These are phyloP conservation scores for Metridium senile DNA, from an alignment of 92 coral and sea anemone species.

Conservation along the genomic window DNA sequence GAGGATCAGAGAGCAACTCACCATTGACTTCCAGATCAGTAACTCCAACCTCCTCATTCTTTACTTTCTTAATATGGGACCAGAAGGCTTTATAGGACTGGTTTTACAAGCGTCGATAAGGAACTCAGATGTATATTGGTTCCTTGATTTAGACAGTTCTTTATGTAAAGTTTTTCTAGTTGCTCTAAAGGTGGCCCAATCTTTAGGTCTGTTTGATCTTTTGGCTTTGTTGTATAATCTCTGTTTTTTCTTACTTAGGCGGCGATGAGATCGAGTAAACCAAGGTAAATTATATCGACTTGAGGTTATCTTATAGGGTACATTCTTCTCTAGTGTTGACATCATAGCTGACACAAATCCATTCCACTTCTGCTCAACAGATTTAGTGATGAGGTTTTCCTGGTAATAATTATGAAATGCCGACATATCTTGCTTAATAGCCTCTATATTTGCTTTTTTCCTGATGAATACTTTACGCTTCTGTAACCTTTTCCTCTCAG, in stretches of 20 bases:
- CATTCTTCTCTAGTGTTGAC: constrained; percentile 13
- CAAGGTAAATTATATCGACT: constrained; percentile 50
- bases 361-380: constrained; percentile 55
- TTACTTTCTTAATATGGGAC: constrained; percentile 22
- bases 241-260: constrained; percentile 30
- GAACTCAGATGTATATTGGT: constrained; percentile 39
- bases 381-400: constrained; percentile 33
- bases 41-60: constrained; percentile 40
- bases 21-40: constrained; percentile 51
- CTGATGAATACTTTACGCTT: constrained; percentile 39
- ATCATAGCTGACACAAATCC: constrained; percentile 2
- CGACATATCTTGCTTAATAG: constrained; percentile 47
- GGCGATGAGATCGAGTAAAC: constrained; percentile 33
- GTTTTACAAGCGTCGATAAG: neutral
- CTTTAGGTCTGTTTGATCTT: constrained; percentile 22
- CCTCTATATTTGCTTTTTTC: constrained; percentile 54
- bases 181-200: constrained; percentile 45
- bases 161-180: constrained; percentile 18
- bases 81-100: constrained; percentile 23
- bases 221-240: constrained; percentile 36
- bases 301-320: constrained; percentile 29
- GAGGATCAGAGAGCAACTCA: constrained; percentile 42
- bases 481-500: constrained; percentile 33
- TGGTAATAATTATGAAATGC: constrained; percentile 38
- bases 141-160: constrained; percentile 41